Conservation (phyloP, 1,140 invertebrate genomes). For the Nomia melanderi region DNA sequence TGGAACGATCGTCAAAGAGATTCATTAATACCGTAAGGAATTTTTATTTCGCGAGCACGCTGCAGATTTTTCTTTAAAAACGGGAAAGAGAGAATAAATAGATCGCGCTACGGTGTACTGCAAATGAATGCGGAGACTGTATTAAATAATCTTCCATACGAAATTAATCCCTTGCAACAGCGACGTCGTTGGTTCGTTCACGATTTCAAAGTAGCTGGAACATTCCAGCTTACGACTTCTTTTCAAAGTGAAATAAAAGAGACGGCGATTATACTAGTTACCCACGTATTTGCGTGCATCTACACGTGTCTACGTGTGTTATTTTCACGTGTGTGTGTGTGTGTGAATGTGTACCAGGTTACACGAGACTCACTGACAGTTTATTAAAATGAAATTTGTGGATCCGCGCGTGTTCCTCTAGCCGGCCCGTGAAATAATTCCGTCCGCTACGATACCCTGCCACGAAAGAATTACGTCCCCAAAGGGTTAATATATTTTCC, state of each 20-base stretch:
- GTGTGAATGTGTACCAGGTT: too few relatives aligned
- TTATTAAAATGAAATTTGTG: conserved; percentile 33
- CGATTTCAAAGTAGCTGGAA: background rate
- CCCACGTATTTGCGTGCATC: too few relatives aligned
- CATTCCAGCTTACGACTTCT: background rate
- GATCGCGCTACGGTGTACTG: too few relatives aligned
- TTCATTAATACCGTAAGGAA: too few relatives aligned
- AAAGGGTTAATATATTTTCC: conserved; percentile 12
- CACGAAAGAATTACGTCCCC: background rate
- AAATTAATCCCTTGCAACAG: background rate
- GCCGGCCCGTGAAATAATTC: conserved; percentile 1
- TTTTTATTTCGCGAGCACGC: too few relatives aligned
- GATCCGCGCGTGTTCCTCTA: background rate
- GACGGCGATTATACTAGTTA: too few relatives aligned
- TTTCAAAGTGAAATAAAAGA: background rate
- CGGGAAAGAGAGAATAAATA: too few relatives aligned
- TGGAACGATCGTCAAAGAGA: too few relatives aligned
- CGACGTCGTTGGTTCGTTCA: too few relatives aligned
- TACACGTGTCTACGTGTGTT: too few relatives aligned
- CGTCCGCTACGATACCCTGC: background rate
- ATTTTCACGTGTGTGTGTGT: too few relatives aligned
- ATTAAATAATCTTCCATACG: background rate
- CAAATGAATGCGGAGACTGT: background rate
- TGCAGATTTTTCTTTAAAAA: too few relatives aligned
- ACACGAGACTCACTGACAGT: conserved; percentile 1